Evolutionary conservation across 2,797 vertebrate genomes (phyloP).

Genomic region (Sebastes umbrosus): DNA sequence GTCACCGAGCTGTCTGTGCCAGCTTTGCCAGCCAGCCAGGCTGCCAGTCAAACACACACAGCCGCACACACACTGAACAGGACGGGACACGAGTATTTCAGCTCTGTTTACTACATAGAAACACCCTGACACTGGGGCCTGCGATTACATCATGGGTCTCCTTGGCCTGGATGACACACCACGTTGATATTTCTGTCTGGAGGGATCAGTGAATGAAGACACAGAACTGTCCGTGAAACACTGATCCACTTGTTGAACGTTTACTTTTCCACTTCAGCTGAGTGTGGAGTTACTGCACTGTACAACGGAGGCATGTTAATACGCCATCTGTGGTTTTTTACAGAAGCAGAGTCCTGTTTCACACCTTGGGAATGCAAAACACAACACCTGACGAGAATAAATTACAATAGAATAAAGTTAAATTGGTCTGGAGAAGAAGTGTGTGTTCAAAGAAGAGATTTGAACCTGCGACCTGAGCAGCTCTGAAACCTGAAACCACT

Average conservation of each 20-base stretch:
- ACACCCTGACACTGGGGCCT: slow-evolving; percentile 70
- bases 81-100: slow-evolving; percentile 63
- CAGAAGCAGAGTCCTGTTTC: slow-evolving; percentile 28
- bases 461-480: slow-evolving; percentile 38
- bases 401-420: not conserved
- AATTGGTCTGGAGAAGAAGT: not conserved
- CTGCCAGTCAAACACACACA: slow-evolving; percentile 61
- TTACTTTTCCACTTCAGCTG: slow-evolving; percentile 62
- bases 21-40: slow-evolving; percentile 70
- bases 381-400: not conserved
- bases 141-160: slow-evolving; percentile 78
- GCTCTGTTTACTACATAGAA: slow-evolving; percentile 81
- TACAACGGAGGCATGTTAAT: slow-evolving; percentile 41
- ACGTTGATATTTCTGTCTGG: slow-evolving; percentile 75
- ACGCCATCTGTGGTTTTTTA: slow-evolving; percentile 13
- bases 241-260: slow-evolving; percentile 61
- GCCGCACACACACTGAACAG: slow-evolving; percentile 43
- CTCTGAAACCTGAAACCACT: slow-evolving; percentile 60
- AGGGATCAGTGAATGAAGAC: slow-evolving; percentile 74
- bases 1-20: slow-evolving; percentile 70
- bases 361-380: slow-evolving; percentile 17
- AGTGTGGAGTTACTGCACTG: slow-evolving; percentile 53
- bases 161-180: slow-evolving; percentile 76
- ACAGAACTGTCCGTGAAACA: slow-evolving; percentile 63
- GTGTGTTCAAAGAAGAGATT: slow-evolving; percentile 11